Percentiles rank a stretch among this genome's conserved stretches.
These are phyloP conservation scores for Sebastes trivittatus DNA, from an alignment of 2,797 vertebrate genomes.

Conservation along the genomic window DNA sequence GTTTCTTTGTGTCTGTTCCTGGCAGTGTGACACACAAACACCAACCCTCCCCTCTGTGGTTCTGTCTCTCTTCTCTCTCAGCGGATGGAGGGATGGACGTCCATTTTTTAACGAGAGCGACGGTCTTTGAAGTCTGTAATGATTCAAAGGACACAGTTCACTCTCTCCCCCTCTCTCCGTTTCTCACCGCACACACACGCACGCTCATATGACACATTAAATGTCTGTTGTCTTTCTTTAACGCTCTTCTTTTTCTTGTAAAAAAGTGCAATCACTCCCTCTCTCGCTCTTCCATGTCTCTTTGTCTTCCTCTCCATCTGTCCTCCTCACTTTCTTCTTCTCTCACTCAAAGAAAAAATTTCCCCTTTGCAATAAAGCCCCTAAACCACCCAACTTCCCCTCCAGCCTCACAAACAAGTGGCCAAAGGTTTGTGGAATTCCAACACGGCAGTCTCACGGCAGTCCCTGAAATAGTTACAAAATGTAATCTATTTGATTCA, in stretches of 20 bases:
- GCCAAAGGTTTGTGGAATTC: neutral
- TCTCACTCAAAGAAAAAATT: conserved; percentile 50
- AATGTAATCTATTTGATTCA: no score
- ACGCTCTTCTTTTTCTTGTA: neutral
- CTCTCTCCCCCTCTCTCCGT: neutral
- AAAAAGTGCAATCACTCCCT: neutral
- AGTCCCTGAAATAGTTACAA: no score
- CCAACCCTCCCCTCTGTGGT: conserved; percentile 35
- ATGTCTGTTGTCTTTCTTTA: conserved; percentile 17
- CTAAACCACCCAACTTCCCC: neutral
- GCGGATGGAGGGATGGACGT: conserved; percentile 46
- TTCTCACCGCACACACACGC: neutral
- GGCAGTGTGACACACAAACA: conserved; percentile 39
- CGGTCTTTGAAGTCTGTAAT: conserved; percentile 77
- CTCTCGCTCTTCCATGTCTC: neutral
- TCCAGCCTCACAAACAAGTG: neutral
- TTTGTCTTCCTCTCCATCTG: conserved; percentile 36
- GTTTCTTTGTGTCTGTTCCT: conserved; percentile 51
- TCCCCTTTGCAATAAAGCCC: conserved; percentile 38
- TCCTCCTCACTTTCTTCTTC: conserved; percentile 4
- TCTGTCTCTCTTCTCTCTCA: conserved; percentile 17
- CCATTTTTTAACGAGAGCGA: conserved; percentile 62
- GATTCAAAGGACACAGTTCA: conserved; percentile 67
- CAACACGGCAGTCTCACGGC: neutral
- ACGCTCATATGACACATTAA: conserved; percentile 21